Evolutionary conservation across 2,113 vertebrate genomes (phyloP), one percentile per base, ranked within the genome.

Genomic region (Cyprinodon tularosa): DNA sequence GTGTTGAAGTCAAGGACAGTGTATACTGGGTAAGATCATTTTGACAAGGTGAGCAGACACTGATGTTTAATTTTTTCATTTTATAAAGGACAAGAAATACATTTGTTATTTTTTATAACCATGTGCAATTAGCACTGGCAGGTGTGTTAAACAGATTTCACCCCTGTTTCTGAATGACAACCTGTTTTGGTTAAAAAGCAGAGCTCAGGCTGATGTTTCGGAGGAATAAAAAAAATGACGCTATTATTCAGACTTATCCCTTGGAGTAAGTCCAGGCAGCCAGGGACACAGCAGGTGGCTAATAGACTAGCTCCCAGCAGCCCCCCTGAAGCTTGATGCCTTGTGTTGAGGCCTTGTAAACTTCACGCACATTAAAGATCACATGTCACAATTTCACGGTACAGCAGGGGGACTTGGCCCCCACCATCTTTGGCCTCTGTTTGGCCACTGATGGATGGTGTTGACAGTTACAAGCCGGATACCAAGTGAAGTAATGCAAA

Each of bases 301-400:
- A 93, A 93, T 92, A 91, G 93, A 90, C 90, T 84, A 73, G 72
- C 89, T 81, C 87, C 86, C 83, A 84, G 89, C 68, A 84, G 82
- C 84, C 86, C 91, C 91, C 91, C 90, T 71, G 81, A 90, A 77
- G 88, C 86, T 76, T 66, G 62, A 86, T 90, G 86, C 87, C 92
- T 94, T 93, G 92, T 94, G 93, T 92, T 86, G 89, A 83, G 86
- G 89, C 86, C 93, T 92, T 93, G 93, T 93, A 92, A 93, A 93
- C 93, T 94, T 94, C 93, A 94, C 81, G 87, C 93, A 90, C 91
- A 94, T 95, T 95, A 94, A 91, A 90, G 91, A 93, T 95, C 94
- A 94, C 92, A 94, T 92, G 92, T 90, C 90, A 90, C 94, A 92
- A 95, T 95, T 94, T 95, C 94, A 94, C 93, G 93, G 88, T 93